Conservation (phyloP, 2,797 vertebrate species). For the Pseudocheirus occidentalis region DNA sequence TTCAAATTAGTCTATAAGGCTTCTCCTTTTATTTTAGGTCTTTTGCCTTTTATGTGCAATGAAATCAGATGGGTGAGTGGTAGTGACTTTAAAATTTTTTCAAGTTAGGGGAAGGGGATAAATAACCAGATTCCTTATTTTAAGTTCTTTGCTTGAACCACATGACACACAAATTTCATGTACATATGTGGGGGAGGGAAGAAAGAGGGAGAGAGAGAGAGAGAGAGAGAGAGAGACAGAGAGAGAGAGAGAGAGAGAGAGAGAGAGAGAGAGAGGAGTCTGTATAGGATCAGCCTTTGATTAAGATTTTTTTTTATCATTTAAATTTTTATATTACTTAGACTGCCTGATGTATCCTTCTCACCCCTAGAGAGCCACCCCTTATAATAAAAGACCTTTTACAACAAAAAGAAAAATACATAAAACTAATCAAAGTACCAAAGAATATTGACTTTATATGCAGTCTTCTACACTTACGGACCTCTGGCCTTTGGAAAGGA, state of each 20-base stretch:
- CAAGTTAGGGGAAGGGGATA: slow-evolving; percentile 36
- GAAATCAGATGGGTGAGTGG: slow-evolving; percentile 34
- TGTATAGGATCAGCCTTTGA: no score
- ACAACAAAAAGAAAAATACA: not conserved
- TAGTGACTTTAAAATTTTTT: not conserved
- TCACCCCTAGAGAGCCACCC: not conserved
- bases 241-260: no score
- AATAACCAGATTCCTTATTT: slow-evolving; percentile 42
- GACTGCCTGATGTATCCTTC: not conserved
- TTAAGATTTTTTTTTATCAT: no score
- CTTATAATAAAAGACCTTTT: not conserved
- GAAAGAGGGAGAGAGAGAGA: no score
- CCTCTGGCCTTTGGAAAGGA: not conserved
- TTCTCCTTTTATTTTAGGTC: not conserved
- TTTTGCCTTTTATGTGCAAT: slow-evolving; percentile 13
- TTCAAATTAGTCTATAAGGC: not conserved
- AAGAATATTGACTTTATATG: not conserved
- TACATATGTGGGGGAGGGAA: no score
- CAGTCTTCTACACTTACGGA: not conserved
- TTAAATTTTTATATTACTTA: not conserved
- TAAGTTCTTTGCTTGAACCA: not conserved
- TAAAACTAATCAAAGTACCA: not conserved
- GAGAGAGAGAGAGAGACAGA: no score
- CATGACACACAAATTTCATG: slow-evolving; percentile 12
- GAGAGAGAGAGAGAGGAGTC: no score